Evolutionary conservation across 2,888 invertebrate species (phyloP).

Genomic region (Rhagonycha lutea): DNA sequence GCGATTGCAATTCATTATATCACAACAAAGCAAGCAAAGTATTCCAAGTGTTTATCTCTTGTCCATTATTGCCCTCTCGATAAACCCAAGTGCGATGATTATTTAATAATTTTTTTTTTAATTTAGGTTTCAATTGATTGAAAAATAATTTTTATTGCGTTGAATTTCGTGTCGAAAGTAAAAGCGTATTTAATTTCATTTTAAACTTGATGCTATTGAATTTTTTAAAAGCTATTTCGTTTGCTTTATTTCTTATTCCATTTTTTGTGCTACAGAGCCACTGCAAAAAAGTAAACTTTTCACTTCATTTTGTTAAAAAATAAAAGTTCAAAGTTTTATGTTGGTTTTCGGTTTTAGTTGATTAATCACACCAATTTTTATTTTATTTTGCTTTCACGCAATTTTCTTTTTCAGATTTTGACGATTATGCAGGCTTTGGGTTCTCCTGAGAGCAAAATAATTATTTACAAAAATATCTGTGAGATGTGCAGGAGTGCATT

Average conservation of each 20-base stretch:
- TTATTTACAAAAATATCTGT: not conserved
- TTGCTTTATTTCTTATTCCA: not conserved
- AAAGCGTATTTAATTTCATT: not conserved
- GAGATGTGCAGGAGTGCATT: not conserved
- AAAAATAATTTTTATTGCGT: not conserved
- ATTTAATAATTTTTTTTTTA: slow-evolving; percentile 10
- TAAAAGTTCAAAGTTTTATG: not conserved
- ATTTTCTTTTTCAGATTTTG: not conserved
- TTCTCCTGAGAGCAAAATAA: not conserved
- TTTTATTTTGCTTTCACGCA: not conserved
- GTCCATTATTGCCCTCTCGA: slow-evolving; percentile 10
- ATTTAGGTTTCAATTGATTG: not conserved
- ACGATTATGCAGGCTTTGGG: not conserved
- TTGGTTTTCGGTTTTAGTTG: not conserved
- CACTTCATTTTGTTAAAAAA: not conserved
- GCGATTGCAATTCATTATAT: slow-evolving; percentile 25
- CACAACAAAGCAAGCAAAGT: slow-evolving; percentile 26
- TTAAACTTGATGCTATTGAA: not conserved
- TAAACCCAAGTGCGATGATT: slow-evolving; percentile 11
- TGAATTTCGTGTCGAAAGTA: not conserved
- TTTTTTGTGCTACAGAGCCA: not conserved
- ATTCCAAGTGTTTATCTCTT: slow-evolving; percentile 23
- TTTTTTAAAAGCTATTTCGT: not conserved
- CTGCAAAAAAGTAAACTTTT: not conserved
- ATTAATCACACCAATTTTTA: not conserved